Conservation (phyloP, 2,888 invertebrate genomes). For the Eristalis intricaria region DNA sequence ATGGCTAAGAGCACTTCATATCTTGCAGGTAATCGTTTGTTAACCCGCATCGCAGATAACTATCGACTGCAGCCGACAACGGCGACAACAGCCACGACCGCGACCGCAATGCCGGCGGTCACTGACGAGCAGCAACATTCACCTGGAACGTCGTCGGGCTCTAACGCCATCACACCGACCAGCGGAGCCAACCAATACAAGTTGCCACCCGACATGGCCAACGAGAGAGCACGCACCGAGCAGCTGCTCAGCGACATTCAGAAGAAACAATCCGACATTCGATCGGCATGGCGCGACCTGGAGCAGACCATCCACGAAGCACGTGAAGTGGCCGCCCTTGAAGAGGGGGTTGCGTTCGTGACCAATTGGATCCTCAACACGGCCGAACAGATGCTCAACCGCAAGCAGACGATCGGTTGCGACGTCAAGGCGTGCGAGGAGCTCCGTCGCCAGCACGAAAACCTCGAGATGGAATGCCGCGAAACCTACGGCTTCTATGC, state of each 20-base stretch:
- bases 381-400: conserved; percentile 88
- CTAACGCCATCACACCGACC: conserved; percentile 46
- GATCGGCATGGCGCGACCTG: conserved; percentile 84
- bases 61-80: conserved; percentile 75
- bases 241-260: conserved; percentile 83
- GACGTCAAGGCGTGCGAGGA: conserved; percentile 88
- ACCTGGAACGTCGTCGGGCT: conserved; percentile 58
- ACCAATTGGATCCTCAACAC: conserved; percentile 90
- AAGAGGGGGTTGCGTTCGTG: conserved; percentile 86
- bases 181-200: conserved; percentile 66
- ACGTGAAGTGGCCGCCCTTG: conserved; percentile 84
- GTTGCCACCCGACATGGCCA: conserved; percentile 85
- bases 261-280: conserved; percentile 84
- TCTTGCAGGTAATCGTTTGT: conserved; percentile 79
- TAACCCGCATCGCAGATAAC: conserved; percentile 79
- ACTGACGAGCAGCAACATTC: conserved; percentile 47
- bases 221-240: conserved; percentile 84
- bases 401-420: conserved; percentile 87
- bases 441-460: conserved; percentile 88
- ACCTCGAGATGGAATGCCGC: conserved; percentile 88
- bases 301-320: conserved; percentile 84
- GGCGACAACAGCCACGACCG: conserved; percentile 37
- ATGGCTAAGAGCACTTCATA: conserved; percentile 58
- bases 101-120: conserved; percentile 41
- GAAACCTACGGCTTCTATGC: conserved; percentile 91